Base-by-base conservation (phyloP, 2,888 invertebrate genomes). In the Hemicrepidius hirtus region DNA sequence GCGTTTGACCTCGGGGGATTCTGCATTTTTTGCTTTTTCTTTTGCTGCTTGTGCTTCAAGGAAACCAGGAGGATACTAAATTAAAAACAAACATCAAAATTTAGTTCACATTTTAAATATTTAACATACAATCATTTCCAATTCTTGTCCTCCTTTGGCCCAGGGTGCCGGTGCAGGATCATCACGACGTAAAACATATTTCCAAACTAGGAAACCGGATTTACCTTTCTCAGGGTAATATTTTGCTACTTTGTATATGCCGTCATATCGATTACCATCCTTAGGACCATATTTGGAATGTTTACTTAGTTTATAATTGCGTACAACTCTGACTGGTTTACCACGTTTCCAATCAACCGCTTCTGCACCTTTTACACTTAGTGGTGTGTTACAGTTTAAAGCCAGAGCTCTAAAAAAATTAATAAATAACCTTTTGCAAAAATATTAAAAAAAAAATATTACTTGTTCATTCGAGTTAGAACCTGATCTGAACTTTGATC, bases 231-330 rank as follows among this genome's bases (percentile, higher is more conserved):
- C 92, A 0, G 93, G 93, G 86, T 93, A 95, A 82, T 95, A 96
- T 80, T 93, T 94, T 0, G 94, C 93, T 0, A 96, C 92, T 87
- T 96, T 96, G 85, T 96, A 96, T 63, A 95, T 91, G 0, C 96
- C 96, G 82, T 96, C 96, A 83, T 96, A 96, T 76, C 95, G 87
- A 73, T 91, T 91, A 3, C 93, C 96, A 78, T 93, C 93, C 72
- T 90, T 88, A 0, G 96, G 96, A 0, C 95, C 94, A 85, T 91
- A 96, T 82, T 93, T 90, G 4, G 95, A 95, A 84, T 94, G 92
- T 81, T 93, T 94, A 1, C 88, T 80, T 80, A 92, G 90, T 82
- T 95, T 95, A 82, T 89, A 93, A 75, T 92, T 94, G 28, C 96
- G 88, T 0, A 95, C 90, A 0, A 96, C 95, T 18, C 96, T 88